These are phyloP conservation scores for Hydrocynus forskahlii DNA, from an alignment of 2,797 vertebrate species.

Conservation along the genomic window DNA sequence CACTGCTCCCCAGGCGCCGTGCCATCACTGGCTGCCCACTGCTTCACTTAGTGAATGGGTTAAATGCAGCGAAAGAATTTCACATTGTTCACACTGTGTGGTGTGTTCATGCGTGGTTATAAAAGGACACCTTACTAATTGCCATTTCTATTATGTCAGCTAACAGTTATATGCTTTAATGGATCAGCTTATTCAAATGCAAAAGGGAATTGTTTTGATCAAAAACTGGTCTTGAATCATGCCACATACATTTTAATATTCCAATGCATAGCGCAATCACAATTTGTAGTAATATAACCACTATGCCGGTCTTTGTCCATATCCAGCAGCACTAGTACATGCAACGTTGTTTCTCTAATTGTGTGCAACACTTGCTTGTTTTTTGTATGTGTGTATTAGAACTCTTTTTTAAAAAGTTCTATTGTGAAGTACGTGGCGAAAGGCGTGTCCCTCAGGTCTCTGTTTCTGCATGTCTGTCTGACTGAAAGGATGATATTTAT, in stretches of 20 bases:
- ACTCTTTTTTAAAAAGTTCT: neutral
- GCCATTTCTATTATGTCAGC: no score
- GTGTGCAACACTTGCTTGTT: neutral
- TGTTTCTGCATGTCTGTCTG: constrained; percentile 22
- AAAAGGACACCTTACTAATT: no score
- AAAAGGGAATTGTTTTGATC: no score
- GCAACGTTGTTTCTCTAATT: neutral
- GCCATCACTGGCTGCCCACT: no score
- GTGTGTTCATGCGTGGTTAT: no score
- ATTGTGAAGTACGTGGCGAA: neutral
- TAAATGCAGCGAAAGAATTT: no score
- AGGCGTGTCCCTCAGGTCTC: neutral
- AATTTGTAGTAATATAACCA: neutral
- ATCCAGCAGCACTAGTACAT: neutral
- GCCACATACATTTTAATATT: neutral
- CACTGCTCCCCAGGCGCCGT: no score
- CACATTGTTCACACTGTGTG: no score
- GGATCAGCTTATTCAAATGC: no score
- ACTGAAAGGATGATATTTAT: neutral
- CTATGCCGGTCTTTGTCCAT: neutral
- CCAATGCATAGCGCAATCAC: neutral
- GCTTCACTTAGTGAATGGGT: no score
- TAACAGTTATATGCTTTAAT: no score
- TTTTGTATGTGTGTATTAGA: neutral
- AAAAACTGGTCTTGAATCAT: no score